phyloP scores from a whole-genome alignment of 1,140 invertebrate genomes.

The Drosophila kanapiae region DNA sequence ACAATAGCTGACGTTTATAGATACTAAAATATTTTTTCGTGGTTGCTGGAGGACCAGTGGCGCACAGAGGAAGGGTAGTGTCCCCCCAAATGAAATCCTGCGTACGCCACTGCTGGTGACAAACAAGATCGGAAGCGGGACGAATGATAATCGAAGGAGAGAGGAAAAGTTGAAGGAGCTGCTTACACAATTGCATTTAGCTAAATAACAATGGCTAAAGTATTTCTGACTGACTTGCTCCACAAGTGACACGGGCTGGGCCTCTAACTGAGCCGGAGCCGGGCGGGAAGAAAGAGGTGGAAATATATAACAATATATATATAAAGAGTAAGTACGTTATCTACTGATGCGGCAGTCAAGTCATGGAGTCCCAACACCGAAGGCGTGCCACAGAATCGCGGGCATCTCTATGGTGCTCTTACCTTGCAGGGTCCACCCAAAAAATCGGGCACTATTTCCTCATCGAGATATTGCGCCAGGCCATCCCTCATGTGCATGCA shows the following conservation, averaged over 20 bases:
- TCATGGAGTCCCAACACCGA: slow-evolving; percentile 19
- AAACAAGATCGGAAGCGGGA: slow-evolving; percentile 23
- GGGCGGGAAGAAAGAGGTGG: slow-evolving; percentile 27
- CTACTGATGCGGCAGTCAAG: slow-evolving; percentile 23
- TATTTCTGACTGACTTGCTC: slow-evolving; percentile 81
- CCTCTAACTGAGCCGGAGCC: slow-evolving; percentile 51
- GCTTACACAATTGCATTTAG: slow-evolving; percentile 85
- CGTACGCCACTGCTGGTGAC: slow-evolving; percentile 18
- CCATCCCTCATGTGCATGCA: slow-evolving; percentile 93
- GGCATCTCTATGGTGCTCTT: slow-evolving; percentile 72
- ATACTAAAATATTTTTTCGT: slow-evolving; percentile 14
- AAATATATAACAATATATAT: slow-evolving; percentile 47
- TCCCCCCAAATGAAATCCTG: neutral
- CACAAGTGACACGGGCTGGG: slow-evolving; percentile 67
- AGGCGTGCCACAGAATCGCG: slow-evolving; percentile 6
- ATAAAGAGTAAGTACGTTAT: slow-evolving; percentile 29
- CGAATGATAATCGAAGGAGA: slow-evolving; percentile 19
- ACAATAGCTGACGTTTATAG: slow-evolving; percentile 20
- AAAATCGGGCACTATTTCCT: slow-evolving; percentile 96
- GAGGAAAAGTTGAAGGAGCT: slow-evolving; percentile 33
- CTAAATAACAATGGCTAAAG: slow-evolving; percentile 84
- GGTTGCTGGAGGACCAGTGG: slow-evolving; percentile 6
- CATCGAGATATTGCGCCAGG: slow-evolving; percentile 94
- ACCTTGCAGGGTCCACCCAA: slow-evolving; percentile 95
- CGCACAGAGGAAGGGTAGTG: neutral